These are phyloP conservation scores for Elegia similella DNA, from an alignment of 2,888 invertebrate species.

Conservation along the genomic window DNA sequence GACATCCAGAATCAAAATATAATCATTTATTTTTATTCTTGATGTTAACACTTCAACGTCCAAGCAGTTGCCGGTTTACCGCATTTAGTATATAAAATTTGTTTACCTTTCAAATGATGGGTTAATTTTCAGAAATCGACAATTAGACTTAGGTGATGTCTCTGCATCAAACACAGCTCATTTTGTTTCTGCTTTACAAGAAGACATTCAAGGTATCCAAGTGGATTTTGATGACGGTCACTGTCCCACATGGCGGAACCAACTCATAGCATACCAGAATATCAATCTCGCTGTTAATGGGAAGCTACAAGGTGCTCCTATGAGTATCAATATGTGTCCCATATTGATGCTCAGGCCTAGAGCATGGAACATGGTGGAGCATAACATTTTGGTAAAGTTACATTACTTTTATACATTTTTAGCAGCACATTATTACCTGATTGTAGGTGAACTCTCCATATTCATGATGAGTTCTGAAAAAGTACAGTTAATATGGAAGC, in stretches of 20 bases:
- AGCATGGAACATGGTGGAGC: slow-evolving; percentile 88
- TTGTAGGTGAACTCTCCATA: no score
- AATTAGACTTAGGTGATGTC: slow-evolving; percentile 85
- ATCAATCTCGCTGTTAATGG: slow-evolving; percentile 80
- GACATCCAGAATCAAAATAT: no score
- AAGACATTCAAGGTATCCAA: slow-evolving; percentile 83
- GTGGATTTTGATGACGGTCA: slow-evolving; percentile 88
- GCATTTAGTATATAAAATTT: no score
- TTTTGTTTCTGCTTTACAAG: slow-evolving; percentile 77
- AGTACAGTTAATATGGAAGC: no score
- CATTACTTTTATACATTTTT: background rate
- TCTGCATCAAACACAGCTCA: slow-evolving; percentile 82
- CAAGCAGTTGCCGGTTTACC: no score
- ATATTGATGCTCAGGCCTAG: slow-evolving; percentile 85
- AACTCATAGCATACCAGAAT: slow-evolving; percentile 83
- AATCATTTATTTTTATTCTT: no score
- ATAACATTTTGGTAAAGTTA: slow-evolving; percentile 79
- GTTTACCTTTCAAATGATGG: no score
- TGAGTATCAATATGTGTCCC: slow-evolving; percentile 77
- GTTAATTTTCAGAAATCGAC: slow-evolving; percentile 68
- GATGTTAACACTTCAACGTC: no score
- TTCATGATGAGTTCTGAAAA: no score
- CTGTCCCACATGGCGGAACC: slow-evolving; percentile 87
- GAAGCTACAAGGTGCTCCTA: slow-evolving; percentile 71
- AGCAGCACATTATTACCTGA: no score